Conservation (phyloP, 2,113 vertebrate species). For the Leptodactylus fuscus region DNA sequence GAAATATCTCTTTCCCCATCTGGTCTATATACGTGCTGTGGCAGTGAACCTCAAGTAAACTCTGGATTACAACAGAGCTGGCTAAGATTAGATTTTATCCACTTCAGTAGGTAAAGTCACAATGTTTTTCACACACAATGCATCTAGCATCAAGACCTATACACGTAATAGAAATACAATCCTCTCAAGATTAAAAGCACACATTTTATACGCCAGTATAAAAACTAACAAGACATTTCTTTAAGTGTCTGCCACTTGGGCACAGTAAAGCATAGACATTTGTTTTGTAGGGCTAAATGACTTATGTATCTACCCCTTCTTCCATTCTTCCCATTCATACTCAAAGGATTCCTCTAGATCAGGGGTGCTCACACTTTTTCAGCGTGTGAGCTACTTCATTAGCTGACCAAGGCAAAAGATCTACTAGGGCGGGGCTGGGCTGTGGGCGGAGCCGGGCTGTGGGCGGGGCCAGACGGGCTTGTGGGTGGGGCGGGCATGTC, state of each 20-base stretch:
- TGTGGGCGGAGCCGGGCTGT: no score
- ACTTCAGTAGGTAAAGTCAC: conserved; percentile 24
- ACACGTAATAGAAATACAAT: background rate
- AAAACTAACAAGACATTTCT: background rate
- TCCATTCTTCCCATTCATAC: no score
- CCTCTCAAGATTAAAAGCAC: background rate
- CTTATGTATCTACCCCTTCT: background rate
- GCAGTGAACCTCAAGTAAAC: conserved; percentile 44
- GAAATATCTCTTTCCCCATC: conserved; percentile 51
- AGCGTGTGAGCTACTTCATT: no score
- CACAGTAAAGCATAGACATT: no score
- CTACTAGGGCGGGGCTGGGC: no score
- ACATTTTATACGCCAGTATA: background rate
- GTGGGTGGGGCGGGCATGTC: no score
- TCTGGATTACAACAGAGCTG: conserved; percentile 51
- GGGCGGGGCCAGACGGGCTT: no score
- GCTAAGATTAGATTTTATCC: conserved; percentile 32
- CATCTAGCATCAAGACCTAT: background rate
- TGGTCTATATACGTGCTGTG: conserved; percentile 1
- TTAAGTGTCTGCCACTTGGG: background rate
- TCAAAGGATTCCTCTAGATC: background rate
- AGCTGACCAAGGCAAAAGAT: no score
- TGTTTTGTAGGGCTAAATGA: background rate
- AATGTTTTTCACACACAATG: background rate
- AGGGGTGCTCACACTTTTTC: no score